Evolutionary conservation across 1,140 invertebrate species (phyloP), one percentile per base, ranked within the genome.

Genomic region (Drosophila jambulina): DNA sequence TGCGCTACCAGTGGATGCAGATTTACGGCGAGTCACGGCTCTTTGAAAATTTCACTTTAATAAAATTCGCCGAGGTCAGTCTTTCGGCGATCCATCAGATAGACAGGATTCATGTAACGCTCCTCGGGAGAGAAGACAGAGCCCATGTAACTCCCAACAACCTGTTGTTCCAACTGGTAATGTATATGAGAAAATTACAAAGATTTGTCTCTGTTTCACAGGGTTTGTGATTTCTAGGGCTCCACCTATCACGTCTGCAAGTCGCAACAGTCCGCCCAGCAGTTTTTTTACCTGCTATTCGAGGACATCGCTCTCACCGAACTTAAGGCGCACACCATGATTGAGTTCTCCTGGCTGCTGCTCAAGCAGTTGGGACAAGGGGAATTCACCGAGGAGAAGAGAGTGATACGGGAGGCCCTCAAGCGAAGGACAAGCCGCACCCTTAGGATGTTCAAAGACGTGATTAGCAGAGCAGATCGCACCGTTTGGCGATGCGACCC

Each of bases 401-500:
- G 12, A 51, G 27, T 51, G 3, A 19, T 15, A 1, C 49, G 29
- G 6, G 49, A 51, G 49, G 49, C 12, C 27, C 27, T 51, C 27
- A 13, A 32, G n/a, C 49, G 10, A 3, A 32, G 49, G n/a, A 32
- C 27, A 13, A 32, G 2, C 6, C 49, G 49, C 49, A 19, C 27
- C 0, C 6, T 8, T 6, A 21, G n/a, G 3, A 53, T 34, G 49
- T 53, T 53, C 49, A 53, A 19, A 12, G 6, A 9, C 0, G 27
- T 53, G 12, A 21, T 53, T 1, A 32, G 27, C 49, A 15, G 2
- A 57, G 94, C 96, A 3, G 95, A 95, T 10, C 93, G 95, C 34
- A 95, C 95, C 38, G 91, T 96, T 9, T 97, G 96, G 95, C 94
- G 94, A 69, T 98, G 97, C 79, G 97, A 98, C 93, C 97, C 97